phyloP scores from a whole-genome alignment of 1,140 invertebrate species.

The Drosophila sp. region DNA sequence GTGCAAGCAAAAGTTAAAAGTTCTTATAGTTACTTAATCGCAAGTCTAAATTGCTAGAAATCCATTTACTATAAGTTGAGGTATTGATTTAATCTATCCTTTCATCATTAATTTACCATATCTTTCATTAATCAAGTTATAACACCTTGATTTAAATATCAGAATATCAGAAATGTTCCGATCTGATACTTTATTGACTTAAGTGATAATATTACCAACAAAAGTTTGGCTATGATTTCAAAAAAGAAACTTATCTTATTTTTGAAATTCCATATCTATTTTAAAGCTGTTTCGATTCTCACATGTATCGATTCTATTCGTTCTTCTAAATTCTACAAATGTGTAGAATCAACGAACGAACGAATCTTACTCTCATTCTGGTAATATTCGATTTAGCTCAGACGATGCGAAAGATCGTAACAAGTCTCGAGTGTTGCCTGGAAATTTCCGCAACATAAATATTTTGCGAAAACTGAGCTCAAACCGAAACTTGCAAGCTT shows the following conservation, averaged over 20 bases:
- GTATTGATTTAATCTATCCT: background rate
- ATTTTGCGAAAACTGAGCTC: constrained; percentile 30
- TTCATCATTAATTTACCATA: too few relatives aligned
- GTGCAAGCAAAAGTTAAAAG: background rate
- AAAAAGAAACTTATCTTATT: too few relatives aligned
- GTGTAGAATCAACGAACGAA: too few relatives aligned
- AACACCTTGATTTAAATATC: too few relatives aligned
- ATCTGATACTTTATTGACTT: too few relatives aligned
- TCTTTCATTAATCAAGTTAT: too few relatives aligned
- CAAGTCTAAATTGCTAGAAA: background rate
- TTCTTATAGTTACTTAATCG: background rate
- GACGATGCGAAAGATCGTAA: constrained; percentile 25
- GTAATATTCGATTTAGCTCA: background rate
- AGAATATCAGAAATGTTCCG: too few relatives aligned
- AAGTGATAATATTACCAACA: too few relatives aligned
- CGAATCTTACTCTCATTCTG: background rate
- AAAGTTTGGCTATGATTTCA: too few relatives aligned
- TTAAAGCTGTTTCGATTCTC: too few relatives aligned
- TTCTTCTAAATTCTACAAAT: background rate
- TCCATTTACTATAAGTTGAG: background rate
- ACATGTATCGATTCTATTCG: too few relatives aligned
- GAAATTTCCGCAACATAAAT: constrained; percentile 43
- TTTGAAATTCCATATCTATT: too few relatives aligned
- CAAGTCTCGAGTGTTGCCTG: constrained; percentile 11
- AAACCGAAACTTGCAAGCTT: background rate